Percentiles rank a stretch among this genome's conserved stretches.
phyloP scores from a whole-genome alignment of 2,888 invertebrate species.

The Tyria jacobaeae region DNA sequence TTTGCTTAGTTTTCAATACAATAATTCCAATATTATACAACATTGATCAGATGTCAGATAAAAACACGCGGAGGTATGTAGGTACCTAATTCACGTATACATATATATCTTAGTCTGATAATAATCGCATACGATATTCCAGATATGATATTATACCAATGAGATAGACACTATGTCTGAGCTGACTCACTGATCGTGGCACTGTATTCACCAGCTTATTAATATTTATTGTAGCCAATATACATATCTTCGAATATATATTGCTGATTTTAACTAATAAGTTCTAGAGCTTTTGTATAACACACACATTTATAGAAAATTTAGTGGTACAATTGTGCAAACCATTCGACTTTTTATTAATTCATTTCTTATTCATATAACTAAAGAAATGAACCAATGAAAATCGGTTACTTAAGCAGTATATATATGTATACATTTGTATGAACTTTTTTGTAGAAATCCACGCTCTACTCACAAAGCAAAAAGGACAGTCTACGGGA shows the following conservation, averaged over 20 bases:
- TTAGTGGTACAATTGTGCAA: neutral
- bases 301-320: neutral
- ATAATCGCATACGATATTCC: slow-evolving; percentile 21
- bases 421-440: too few species aligned
- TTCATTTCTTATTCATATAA: too few species aligned
- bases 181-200: slow-evolving; percentile 50
- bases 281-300: slow-evolving; percentile 3
- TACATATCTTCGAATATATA: slow-evolving; percentile 20
- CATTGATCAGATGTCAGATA: neutral
- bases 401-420: too few species aligned
- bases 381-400: too few species aligned
- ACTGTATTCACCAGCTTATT: slow-evolving; percentile 24
- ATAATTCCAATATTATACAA: slow-evolving; percentile 6
- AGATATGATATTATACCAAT: slow-evolving; percentile 30
- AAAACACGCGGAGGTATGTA: neutral
- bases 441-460: too few species aligned
- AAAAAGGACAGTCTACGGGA: too few species aligned
- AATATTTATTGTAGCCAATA: slow-evolving; percentile 29
- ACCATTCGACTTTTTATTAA: neutral
- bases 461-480: too few species aligned
- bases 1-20: slow-evolving; percentile 1
- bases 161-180: slow-evolving; percentile 45
- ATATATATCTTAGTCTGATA: slow-evolving; percentile 13
- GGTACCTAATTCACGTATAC: slow-evolving; percentile 13
- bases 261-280: slow-evolving; percentile 36